phyloP scores from a whole-genome alignment of 2,888 invertebrate genomes.

The Taphrorychus bicolor region DNA sequence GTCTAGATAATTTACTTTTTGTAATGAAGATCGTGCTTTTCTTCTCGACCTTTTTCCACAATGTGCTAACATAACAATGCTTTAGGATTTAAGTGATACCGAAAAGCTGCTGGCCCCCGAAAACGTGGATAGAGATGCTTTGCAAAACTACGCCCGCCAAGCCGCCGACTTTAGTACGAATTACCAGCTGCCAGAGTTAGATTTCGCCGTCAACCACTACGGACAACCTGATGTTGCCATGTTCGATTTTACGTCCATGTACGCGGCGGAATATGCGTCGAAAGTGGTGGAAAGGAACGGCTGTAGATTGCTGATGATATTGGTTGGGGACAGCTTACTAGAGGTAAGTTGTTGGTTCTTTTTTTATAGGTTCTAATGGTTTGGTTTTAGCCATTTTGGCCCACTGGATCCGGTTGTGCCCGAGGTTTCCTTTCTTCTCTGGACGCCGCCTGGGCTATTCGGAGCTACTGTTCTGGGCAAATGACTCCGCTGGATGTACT shows the following conservation, averaged over 20 bases:
- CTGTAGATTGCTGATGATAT: slow-evolving; percentile 81
- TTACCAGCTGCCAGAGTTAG: slow-evolving; percentile 82
- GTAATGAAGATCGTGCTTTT: too few species aligned
- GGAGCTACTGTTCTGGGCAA: slow-evolving; percentile 75
- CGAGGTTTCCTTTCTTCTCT: slow-evolving; percentile 95
- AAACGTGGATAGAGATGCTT: slow-evolving; percentile 89
- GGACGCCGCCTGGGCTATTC: slow-evolving; percentile 95
- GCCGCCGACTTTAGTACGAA: slow-evolving; percentile 95
- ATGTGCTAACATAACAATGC: too few species aligned
- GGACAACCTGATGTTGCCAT: slow-evolving; percentile 97
- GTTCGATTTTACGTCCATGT: slow-evolving; percentile 99
- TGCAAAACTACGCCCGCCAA: slow-evolving; percentile 91
- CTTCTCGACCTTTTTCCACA: too few species aligned
- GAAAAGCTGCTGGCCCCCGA: slow-evolving; percentile 83
- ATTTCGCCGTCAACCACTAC: slow-evolving; percentile 97
- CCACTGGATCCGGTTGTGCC: slow-evolving; percentile 98
- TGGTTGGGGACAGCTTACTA: slow-evolving; percentile 95
- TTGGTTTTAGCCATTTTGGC: slow-evolving; percentile 90
- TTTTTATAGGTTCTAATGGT: neutral
- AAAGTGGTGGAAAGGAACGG: slow-evolving; percentile 77
- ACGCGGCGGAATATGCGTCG: slow-evolving; percentile 94
- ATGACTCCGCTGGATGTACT: slow-evolving; percentile 83
- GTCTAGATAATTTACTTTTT: too few species aligned
- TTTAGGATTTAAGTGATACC: slow-evolving; percentile 88
- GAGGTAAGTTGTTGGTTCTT: slow-evolving; percentile 66